phyloP scores from a whole-genome alignment of 2,113 vertebrate genomes.

The Anseranas semipalmata region DNA sequence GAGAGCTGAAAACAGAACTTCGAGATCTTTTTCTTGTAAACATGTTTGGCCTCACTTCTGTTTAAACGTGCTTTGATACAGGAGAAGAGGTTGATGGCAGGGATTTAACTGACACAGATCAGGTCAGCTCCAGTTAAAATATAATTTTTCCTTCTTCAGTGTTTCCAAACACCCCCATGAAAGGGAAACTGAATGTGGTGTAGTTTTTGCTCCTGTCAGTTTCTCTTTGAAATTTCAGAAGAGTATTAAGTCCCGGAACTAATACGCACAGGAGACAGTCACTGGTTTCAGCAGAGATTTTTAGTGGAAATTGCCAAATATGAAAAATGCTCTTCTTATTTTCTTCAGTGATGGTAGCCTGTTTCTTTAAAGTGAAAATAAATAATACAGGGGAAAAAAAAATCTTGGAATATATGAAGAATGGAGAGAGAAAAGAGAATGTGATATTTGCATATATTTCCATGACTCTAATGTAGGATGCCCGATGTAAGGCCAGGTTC shows the following conservation, averaged over 20 bases:
- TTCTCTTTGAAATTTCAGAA: neutral
- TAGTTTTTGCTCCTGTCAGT: neutral
- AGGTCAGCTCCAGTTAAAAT: neutral
- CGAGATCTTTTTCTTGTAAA: neutral
- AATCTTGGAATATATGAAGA: neutral
- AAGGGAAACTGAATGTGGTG: neutral
- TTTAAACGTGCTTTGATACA: neutral
- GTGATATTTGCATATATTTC: neutral
- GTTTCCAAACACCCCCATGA: neutral
- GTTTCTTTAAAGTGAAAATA: neutral
- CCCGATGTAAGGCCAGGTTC: neutral
- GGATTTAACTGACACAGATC: neutral
- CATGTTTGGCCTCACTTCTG: neutral
- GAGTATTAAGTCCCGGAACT: neutral
- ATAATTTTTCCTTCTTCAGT: neutral
- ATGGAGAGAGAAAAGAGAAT: neutral
- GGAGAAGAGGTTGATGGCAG: fast-evolving
- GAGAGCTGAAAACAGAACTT: neutral
- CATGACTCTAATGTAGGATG: neutral
- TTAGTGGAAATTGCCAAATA: neutral
- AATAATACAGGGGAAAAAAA: neutral
- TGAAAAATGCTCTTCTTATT: neutral
- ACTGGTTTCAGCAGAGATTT: neutral
- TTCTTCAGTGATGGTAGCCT: neutral
- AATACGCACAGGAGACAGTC: neutral